Evolutionary conservation across 2,113 vertebrate species (phyloP).

Genomic region (Cebidichthys violaceus): DNA sequence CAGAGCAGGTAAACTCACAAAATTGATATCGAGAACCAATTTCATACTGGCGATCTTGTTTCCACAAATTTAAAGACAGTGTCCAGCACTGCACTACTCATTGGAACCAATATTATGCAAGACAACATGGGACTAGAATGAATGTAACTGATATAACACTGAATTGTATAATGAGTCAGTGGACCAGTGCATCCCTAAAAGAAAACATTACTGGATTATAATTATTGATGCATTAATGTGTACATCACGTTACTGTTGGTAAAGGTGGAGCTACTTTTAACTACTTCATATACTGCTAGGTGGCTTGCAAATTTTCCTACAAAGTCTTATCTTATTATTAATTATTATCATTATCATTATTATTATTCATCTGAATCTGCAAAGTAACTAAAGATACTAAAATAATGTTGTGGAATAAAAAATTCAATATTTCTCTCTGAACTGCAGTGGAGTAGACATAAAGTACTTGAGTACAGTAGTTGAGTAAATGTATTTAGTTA

Average conservation of each 20-base stretch:
- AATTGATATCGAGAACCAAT: not conserved
- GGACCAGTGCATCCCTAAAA: too few relatives aligned
- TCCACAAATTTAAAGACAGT: not conserved
- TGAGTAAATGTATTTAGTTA: not conserved
- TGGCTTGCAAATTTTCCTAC: not conserved
- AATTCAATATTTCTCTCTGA: not conserved
- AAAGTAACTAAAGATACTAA: not conserved
- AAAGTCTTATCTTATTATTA: not conserved
- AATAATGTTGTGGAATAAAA: not conserved
- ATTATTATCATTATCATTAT: not conserved
- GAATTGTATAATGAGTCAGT: not conserved
- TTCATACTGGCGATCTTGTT: not conserved
- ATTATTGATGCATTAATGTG: not conserved
- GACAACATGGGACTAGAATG: not conserved
- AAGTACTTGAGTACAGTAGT: not conserved
- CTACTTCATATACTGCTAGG: not conserved
- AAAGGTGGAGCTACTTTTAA: not conserved
- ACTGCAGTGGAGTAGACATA: not conserved
- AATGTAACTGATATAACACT: not conserved
- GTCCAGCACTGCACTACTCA: not conserved
- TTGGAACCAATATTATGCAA: not conserved
- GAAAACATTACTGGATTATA: not conserved
- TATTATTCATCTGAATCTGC: not conserved
- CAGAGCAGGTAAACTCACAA: conserved; percentile 90
- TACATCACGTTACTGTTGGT: not conserved